Percentiles rank a stretch among this genome's conserved stretches.
Evolutionary conservation across 1,140 invertebrate genomes (phyloP).

Genomic region (Neodiprion virginianus): DNA sequence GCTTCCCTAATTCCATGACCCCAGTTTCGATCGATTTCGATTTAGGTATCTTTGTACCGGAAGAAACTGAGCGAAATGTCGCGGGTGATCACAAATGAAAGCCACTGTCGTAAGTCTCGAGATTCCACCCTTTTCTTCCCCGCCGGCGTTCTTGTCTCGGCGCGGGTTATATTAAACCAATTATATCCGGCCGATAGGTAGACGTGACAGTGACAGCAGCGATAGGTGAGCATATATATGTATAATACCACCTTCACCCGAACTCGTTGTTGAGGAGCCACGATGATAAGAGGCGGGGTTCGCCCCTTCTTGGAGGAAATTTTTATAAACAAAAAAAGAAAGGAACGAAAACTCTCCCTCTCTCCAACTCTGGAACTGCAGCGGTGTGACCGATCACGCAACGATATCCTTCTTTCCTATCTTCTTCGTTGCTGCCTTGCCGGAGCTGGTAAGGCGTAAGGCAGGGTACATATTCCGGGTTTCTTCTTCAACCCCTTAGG

Average conservation of each 20-base stretch:
- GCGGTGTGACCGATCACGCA: background rate
- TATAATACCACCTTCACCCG: background rate
- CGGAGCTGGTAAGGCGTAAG: no score
- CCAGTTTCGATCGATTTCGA: no score
- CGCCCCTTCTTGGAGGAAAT: background rate
- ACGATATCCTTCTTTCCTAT: background rate
- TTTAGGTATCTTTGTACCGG: no score
- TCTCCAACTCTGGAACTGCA: background rate
- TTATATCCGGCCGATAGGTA: slow-evolving; percentile 14
- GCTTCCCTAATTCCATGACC: no score
- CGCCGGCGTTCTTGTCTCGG: background rate
- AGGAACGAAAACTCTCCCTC: background rate
- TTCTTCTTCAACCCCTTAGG: background rate
- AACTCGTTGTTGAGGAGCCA: background rate
- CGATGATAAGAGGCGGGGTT: background rate
- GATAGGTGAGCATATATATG: background rate
- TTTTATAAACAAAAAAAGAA: background rate
- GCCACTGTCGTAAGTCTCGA: background rate
- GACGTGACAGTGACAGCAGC: slow-evolving; percentile 15
- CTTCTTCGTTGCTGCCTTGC: background rate
- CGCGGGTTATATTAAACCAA: slow-evolving; percentile 14
- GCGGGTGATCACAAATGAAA: background rate
- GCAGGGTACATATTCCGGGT: background rate
- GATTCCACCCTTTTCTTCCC: background rate
- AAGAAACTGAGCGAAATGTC: no score